Evolutionary conservation across 2,888 invertebrate species (phyloP).

Genomic region (Heliothis peltigera): DNA sequence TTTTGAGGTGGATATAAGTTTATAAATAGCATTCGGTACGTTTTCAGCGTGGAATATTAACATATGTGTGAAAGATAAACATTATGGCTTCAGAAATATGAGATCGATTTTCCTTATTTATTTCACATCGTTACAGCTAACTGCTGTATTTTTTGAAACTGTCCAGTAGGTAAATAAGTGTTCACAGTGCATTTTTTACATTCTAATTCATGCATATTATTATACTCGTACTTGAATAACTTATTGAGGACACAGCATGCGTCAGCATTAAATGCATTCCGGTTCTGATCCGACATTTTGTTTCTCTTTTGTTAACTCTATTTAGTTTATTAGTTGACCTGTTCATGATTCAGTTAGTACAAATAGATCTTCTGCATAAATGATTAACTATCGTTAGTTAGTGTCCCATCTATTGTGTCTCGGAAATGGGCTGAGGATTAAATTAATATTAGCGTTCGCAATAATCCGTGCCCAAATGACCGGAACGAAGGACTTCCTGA

Average conservation of each 20-base stretch:
- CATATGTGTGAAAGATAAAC: background rate
- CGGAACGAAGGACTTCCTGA: constrained; percentile 10
- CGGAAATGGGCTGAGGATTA: constrained; percentile 15
- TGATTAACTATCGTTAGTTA: constrained; percentile 1
- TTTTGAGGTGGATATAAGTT: constrained; percentile 22
- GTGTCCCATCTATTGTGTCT: constrained; percentile 4
- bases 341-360: background rate
- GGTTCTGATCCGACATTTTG: background rate
- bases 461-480: constrained; percentile 7
- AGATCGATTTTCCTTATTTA: too few relatives aligned
- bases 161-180: background rate
- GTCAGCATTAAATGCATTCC: constrained; percentile 12
- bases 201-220: background rate
- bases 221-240: constrained; percentile 5
- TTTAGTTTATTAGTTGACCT: background rate
- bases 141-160: background rate
- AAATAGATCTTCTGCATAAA: background rate
- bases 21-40: constrained; percentile 12
- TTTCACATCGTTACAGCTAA: too few relatives aligned
- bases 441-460: constrained; percentile 14
- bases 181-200: background rate
- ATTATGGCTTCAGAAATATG: background rate
- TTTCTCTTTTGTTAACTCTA: background rate
- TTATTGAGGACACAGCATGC: constrained; percentile 3
- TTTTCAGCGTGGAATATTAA: constrained; percentile 5